Conservation (phyloP, 2,888 invertebrate genomes). For the Philaethria dido region DNA sequence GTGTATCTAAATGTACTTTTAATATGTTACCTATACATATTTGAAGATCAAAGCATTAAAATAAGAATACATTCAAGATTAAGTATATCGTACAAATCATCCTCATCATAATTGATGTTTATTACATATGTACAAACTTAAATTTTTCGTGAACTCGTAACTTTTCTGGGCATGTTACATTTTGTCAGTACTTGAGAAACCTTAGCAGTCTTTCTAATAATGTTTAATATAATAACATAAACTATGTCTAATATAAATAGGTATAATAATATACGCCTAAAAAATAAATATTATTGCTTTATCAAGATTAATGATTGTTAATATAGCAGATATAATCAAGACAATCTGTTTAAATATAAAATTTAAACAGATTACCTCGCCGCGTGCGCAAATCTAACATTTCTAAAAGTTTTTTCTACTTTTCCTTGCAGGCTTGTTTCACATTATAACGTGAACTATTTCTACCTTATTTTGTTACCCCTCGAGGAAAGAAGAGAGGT, state of each 20-base stretch:
- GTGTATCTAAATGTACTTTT: not conserved
- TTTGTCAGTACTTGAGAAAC: no score
- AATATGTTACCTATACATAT: not conserved
- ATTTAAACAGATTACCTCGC: not conserved
- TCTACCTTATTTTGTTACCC: no score
- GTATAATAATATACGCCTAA: not conserved
- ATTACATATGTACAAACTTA: not conserved
- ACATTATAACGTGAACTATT: no score
- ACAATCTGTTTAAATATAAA: no score
- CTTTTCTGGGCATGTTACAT: not conserved
- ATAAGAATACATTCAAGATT: not conserved
- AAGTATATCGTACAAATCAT: not conserved
- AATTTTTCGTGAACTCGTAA: no score
- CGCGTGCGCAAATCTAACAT: no score
- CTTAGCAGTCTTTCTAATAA: no score
- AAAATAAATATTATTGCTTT: not conserved
- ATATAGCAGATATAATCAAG: not conserved
- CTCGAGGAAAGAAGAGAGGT: no score
- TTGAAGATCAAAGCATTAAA: not conserved
- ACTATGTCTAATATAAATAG: no score
- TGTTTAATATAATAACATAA: no score
- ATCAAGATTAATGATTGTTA: not conserved
- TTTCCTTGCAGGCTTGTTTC: no score
- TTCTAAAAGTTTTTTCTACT: no score
- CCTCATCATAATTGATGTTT: not conserved